Percentiles rank a stretch among this genome's conserved stretches.
Conservation (phyloP, 2,797 vertebrate species). For the Siniperca obscura region DNA sequence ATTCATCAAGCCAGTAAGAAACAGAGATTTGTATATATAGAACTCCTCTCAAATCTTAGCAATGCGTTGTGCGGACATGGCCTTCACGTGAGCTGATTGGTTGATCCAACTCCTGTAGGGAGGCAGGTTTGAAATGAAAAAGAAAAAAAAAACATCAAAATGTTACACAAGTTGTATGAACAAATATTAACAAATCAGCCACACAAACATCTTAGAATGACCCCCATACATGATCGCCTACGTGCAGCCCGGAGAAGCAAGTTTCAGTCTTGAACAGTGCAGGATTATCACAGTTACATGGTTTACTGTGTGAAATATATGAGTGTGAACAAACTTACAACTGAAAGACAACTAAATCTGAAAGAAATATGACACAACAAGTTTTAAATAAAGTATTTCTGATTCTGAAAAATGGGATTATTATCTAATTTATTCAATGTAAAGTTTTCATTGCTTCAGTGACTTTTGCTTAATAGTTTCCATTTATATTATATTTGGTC, state of each 20-base stretch:
- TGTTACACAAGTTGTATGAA: background rate
- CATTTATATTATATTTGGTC: conserved; percentile 1
- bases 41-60: background rate
- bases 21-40: too few relatives aligned
- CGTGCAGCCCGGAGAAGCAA: background rate
- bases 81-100: background rate
- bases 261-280: background rate
- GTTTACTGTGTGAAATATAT: background rate
- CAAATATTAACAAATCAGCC: background rate
- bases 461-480: background rate
- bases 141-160: background rate
- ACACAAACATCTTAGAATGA: background rate
- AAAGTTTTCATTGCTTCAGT: background rate
- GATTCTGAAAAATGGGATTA: background rate
- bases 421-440: background rate
- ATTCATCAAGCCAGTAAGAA: too few relatives aligned
- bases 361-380: background rate
- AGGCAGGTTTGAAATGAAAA: background rate
- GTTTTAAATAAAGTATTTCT: too few relatives aligned
- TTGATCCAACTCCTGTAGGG: background rate
- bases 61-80: background rate
- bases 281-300: background rate
- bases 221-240: background rate
- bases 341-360: background rate
- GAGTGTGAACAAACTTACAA: background rate